Evolutionary conservation across 2,888 invertebrate species (phyloP), one percentile per base, ranked within the genome.

Genomic region (Luperina testacea): DNA sequence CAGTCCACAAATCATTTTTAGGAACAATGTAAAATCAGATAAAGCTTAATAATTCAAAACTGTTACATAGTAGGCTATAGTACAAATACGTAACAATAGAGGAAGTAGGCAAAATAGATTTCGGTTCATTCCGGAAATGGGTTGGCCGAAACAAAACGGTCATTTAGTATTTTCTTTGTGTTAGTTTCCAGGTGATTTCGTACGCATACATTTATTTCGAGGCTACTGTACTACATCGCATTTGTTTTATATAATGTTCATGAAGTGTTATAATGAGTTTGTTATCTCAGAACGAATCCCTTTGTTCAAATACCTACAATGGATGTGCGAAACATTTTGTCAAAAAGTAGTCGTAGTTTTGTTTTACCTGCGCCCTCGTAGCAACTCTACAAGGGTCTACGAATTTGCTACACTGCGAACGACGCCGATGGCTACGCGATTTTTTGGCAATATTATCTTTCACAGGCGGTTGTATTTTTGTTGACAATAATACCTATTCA

Each of bases 131-230:
- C 81, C 85, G 90, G 91, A 91, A 91, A 86, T 87, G 83, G 87
- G 85, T 70, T 53, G 89, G 80, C 75, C 80, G 79, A 82, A 88
- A 91, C 91, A 91, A 91, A 91, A 91, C 85, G 91, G 79, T 77
- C 89, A 85, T 84, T 91, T 90, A 90, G 80, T 81, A 84, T 81
- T 85, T 86, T 86, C 79, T 88, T 88, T 87, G 83, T 89, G 68
- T 77, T 61, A n/a, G 61, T 84, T 82, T 79, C 74, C 84, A 82
- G 67, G 79, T 77, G 65, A 83, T 86, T 83, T 82, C 72, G 57
- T 78, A 61, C 70, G 87, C 75, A 85, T 80, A 84, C 57, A 87
- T 87, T 87, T 78, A 72, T 85, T 78, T 76, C n/a, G 67, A 84
- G 80, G 81, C 59, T 64, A 73, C 72, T 65, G 68, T 72, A 8